A percentile compares a stretch with the other conserved stretches of the same genome.
Conservation (phyloP, 2,113 vertebrate species). For the Grus americana region DNA sequence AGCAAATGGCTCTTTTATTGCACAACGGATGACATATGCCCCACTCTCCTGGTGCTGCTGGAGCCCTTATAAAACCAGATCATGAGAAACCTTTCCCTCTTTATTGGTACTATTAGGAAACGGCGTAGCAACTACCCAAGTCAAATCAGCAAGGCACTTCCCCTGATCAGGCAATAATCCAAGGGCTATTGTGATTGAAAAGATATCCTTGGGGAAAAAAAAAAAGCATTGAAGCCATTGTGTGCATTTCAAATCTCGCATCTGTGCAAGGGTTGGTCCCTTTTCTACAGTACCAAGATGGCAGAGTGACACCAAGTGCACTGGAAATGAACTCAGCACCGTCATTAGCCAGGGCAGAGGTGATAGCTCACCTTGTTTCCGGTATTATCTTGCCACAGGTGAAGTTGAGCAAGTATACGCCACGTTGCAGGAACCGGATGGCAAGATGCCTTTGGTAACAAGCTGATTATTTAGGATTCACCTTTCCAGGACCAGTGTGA, state of each 20-base stretch:
- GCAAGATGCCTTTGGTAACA: background rate
- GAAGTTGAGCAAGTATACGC: background rate
- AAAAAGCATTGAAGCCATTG: rapidly evolving
- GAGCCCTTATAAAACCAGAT: background rate
- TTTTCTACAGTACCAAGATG: background rate
- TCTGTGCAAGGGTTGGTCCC: background rate
- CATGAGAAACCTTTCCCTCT: background rate
- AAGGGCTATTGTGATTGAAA: background rate
- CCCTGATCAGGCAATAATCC: background rate
- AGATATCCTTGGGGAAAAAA: background rate
- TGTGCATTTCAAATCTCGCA: background rate
- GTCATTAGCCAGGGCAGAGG: rapidly evolving
- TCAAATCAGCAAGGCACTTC: background rate
- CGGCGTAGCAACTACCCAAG: background rate
- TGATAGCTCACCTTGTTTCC: rapidly evolving
- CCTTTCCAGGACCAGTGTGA: background rate
- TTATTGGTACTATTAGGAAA: background rate
- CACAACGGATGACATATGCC: background rate
- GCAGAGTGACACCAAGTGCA: rapidly evolving
- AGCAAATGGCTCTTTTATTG: conserved; percentile 24
- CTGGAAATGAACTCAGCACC: rapidly evolving
- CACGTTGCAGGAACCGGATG: rapidly evolving
- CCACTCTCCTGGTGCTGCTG: background rate
- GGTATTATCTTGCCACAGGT: rapidly evolving
- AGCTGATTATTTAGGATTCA: background rate